Percentiles rank a stretch among this genome's conserved stretches.
Evolutionary conservation across 2,113 vertebrate genomes (phyloP).

Genomic region (Danionella cerebrum): DNA sequence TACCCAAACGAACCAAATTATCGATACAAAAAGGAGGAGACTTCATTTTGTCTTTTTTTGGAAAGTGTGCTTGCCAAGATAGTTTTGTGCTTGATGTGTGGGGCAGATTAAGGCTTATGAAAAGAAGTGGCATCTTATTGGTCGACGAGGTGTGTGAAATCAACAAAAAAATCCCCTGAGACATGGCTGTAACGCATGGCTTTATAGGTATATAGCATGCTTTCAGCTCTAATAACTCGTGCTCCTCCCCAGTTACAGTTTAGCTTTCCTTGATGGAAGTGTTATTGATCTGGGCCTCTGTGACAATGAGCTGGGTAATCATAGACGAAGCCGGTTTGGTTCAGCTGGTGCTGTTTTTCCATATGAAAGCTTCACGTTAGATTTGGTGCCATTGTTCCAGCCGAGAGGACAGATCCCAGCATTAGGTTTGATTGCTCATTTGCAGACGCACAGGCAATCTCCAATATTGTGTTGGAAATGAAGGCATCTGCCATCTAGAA

Average conservation of each 20-base stretch:
- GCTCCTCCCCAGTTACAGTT: neutral
- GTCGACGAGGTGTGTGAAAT: too few relatives aligned
- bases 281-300: neutral
- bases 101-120: too few relatives aligned
- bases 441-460: constrained; percentile 16
- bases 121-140: too few relatives aligned
- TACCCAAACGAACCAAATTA: too few relatives aligned
- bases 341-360: neutral
- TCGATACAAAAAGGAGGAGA: too few relatives aligned
- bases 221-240: too few relatives aligned
- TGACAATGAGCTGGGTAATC: neutral
- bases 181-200: too few relatives aligned
- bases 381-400: neutral
- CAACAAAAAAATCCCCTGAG: too few relatives aligned
- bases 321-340: neutral
- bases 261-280: neutral
- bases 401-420: neutral
- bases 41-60: too few relatives aligned
- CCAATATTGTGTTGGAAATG: constrained; percentile 28
- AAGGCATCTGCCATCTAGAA: constrained; percentile 10
- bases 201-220: too few relatives aligned
- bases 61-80: too few relatives aligned
- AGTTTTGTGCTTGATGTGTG: too few relatives aligned
- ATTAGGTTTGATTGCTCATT: constrained; percentile 30
- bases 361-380: neutral